phyloP scores from a whole-genome alignment of 2,888 invertebrate species.

The Temnothorax rugatulus region DNA sequence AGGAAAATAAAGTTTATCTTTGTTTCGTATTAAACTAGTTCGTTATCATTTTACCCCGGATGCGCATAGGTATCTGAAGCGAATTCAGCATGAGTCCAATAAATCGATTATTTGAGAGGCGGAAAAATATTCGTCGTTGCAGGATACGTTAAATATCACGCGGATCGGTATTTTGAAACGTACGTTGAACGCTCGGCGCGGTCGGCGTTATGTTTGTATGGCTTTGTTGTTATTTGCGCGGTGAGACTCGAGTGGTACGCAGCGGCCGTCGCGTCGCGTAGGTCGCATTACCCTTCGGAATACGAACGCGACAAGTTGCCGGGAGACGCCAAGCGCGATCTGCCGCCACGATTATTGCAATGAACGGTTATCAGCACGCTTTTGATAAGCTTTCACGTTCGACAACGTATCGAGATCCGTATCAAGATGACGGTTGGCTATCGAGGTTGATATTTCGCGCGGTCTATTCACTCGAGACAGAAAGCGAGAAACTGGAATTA shows the following conservation, averaged over 20 bases:
- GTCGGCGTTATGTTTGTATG: background rate
- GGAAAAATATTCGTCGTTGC: background rate
- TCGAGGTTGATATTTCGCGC: background rate
- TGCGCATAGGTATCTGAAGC: background rate
- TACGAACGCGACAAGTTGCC: background rate
- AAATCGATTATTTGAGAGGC: background rate
- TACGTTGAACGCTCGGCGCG: background rate
- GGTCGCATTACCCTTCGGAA: background rate
- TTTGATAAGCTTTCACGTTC: constrained; percentile 5
- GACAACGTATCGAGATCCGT: background rate
- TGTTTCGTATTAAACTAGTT: background rate
- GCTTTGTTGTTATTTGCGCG: constrained; percentile 11
- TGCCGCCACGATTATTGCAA: background rate
- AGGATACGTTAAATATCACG: background rate
- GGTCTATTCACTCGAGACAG: background rate
- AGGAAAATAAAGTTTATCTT: background rate
- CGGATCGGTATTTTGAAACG: background rate
- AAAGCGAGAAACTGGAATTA: background rate
- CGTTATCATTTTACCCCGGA: background rate
- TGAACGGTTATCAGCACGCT: background rate
- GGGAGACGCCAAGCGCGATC: background rate
- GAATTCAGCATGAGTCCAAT: background rate
- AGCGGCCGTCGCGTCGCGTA: background rate
- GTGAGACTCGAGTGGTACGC: background rate
- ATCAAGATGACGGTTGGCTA: background rate